Evolutionary conservation across 2,797 vertebrate species (phyloP), one percentile per base, ranked within the genome.

Genomic region (Argya squamiceps): DNA sequence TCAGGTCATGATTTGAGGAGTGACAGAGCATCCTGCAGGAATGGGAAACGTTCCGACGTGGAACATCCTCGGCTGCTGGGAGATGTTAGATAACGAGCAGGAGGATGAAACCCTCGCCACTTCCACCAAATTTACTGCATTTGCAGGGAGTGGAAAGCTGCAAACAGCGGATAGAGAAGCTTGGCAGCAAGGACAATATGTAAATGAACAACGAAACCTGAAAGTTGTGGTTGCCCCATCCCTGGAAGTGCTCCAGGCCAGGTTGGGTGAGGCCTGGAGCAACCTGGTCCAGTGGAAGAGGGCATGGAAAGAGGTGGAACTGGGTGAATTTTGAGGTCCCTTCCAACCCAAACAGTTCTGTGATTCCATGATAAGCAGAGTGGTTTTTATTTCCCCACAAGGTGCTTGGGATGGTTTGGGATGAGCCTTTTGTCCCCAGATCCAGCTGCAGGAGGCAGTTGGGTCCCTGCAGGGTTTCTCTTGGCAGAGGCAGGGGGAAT

Each of bases 1-100:
- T 80, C 62, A 46, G 88, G 89, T 68, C 36, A 2, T 22, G 34
- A 39, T 78, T 88, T 29, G 82, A 52, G 91, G 32, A 27, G 7
- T 50, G 93, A 91, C 95, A 93, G 93, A 23, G 75, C 63, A 19
- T 95, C 80, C 86, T 82, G 89, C 75, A 75, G 84, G 75, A 93
- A 6, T 10, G 47, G 76, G 92, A 37, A 60, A n/a, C 0, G 5
- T 34, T 88, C 29, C 0, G 70, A 36, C 59, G 30, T 19, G 86
- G 18, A 34, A 17, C 39, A 24, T 37, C 65, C 83, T 63, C 67
- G 0, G 3, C 83, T 76, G 80, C 77, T 52, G 58, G 3, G 74
- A 65, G 67, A 11, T 0, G 5, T 24, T 39, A 21, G n/a, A 24
- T 58, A 50, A 68, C 0, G 14, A 71, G 77, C 67, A 34, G 70